Percentiles rank a stretch among this genome's conserved stretches.
Conservation (phyloP, 1,140 invertebrate species). For the Sarcophaga bullata region DNA sequence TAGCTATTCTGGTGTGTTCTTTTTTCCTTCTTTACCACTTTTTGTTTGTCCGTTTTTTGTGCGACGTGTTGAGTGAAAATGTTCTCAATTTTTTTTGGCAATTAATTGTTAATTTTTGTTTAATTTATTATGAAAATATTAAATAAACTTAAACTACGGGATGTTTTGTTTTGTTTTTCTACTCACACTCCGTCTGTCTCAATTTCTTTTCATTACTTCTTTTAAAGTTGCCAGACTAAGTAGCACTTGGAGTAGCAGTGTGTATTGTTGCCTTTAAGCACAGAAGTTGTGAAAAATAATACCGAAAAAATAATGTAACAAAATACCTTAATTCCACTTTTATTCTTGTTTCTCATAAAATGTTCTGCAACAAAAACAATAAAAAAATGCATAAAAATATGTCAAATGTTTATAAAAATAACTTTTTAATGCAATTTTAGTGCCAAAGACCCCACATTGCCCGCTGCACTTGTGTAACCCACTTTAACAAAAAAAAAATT, state of each 20-base stretch:
- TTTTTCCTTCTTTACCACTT: not conserved
- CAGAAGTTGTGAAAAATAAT: not conserved
- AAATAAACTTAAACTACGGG: too few species aligned
- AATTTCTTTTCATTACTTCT: too few species aligned
- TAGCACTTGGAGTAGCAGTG: too few species aligned
- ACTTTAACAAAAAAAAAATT: not conserved
- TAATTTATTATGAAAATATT: too few species aligned
- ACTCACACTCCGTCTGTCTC: too few species aligned
- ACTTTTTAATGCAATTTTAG: slow-evolving; percentile 1
- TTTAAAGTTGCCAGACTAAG: too few species aligned
- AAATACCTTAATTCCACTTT: not conserved
- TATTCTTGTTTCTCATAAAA: not conserved
- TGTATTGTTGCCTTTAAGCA: not conserved
- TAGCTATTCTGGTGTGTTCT: not conserved
- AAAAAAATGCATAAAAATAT: not conserved
- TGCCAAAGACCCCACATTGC: slow-evolving; percentile 6
- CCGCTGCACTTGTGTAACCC: not conserved
- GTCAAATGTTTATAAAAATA: not conserved
- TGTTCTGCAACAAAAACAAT: not conserved
- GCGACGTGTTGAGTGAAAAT: too few species aligned
- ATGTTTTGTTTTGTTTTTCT: too few species aligned
- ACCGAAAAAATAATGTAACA: not conserved
- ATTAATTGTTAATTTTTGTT: too few species aligned
- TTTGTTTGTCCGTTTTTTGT: too few species aligned
- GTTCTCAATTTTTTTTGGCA: too few species aligned